Evolutionary conservation across 2,888 invertebrate genomes (phyloP).

Genomic region (Silvanus unidentatus): DNA sequence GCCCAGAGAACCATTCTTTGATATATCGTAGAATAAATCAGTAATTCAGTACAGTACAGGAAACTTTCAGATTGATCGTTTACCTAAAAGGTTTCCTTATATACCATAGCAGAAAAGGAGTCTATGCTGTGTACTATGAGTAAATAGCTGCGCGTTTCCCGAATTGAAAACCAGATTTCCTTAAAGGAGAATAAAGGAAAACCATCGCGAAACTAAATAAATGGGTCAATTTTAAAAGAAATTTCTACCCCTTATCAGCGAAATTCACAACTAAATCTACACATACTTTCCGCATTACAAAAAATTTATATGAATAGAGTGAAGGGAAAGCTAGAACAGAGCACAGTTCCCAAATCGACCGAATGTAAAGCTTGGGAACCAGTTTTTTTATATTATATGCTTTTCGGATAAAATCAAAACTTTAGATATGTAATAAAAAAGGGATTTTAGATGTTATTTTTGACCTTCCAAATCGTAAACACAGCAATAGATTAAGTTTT

Average conservation of each 20-base stretch:
- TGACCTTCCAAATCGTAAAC: no score
- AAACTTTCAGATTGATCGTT: slow-evolving; percentile 33
- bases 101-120: not conserved
- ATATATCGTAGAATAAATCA: slow-evolving; percentile 33
- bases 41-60: slow-evolving; percentile 29
- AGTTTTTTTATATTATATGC: no score
- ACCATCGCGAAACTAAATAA: slow-evolving; percentile 9
- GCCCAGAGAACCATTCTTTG: slow-evolving; percentile 14
- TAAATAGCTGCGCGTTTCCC: slow-evolving; percentile 29
- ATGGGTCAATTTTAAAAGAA: slow-evolving; percentile 7
- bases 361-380: no score
- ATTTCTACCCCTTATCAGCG: not conserved
- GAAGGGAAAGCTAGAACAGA: no score
- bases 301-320: no score
- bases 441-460: no score
- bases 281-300: not conserved
- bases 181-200: slow-evolving; percentile 9
- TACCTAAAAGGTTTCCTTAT: slow-evolving; percentile 31
- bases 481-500: no score
- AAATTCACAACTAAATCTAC: slow-evolving; percentile 1
- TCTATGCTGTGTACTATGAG: slow-evolving; percentile 9
- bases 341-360: no score
- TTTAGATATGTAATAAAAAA: no score
- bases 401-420: no score
- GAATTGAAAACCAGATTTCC: slow-evolving; percentile 26